phyloP scores from a whole-genome alignment of 92 coral and sea anemone species.

The Heteractis magnifica region DNA sequence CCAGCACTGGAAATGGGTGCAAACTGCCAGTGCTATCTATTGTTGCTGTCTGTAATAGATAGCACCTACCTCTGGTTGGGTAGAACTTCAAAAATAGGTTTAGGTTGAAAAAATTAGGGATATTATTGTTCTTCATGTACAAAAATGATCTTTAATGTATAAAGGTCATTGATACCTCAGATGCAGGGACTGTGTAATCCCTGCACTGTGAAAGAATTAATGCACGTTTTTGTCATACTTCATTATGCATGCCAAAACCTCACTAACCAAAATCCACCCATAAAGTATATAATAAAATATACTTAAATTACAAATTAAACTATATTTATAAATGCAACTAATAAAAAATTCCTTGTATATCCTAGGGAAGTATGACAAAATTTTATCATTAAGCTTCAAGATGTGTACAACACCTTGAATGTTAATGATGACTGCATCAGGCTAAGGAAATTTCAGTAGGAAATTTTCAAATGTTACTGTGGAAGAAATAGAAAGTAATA shows the following conservation, averaged over 20 bases:
- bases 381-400: not conserved
- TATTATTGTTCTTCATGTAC: not conserved
- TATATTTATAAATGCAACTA: not conserved
- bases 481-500: not conserved
- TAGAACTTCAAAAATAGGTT: not conserved
- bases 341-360: not conserved
- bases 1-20: not conserved
- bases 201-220: not conserved
- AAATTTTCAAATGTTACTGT: conserved; percentile 4
- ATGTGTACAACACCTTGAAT: not conserved
- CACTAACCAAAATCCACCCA: not conserved
- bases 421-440: not conserved
- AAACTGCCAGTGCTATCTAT: not conserved
- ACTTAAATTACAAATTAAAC: not conserved
- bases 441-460: not conserved
- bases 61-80: not conserved
- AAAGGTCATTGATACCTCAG: not conserved
- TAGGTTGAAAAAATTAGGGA: not conserved
- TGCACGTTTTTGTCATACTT: conserved; percentile 8
- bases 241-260: not conserved
- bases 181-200: not conserved
- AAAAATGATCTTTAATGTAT: not conserved
- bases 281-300: not conserved
- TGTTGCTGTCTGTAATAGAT: not conserved
- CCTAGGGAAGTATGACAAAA: not conserved